These are phyloP conservation scores for Gila robusta DNA, from an alignment of 2,797 vertebrate genomes.

Conservation along the genomic window DNA sequence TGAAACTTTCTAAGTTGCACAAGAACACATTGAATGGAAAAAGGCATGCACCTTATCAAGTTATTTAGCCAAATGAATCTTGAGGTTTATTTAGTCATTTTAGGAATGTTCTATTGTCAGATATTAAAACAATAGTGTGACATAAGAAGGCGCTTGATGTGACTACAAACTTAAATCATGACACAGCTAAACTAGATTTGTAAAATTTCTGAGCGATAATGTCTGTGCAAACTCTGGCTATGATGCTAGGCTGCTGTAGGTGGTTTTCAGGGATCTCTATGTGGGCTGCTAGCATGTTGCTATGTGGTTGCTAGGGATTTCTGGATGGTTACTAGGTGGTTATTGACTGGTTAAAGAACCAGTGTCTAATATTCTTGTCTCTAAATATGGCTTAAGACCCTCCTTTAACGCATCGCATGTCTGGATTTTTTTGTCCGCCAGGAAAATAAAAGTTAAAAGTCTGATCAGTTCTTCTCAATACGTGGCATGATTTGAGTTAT, in stretches of 20 bases:
- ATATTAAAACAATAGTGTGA: not conserved
- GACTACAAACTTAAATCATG: not conserved
- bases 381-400: not conserved
- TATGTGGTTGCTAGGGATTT: not conserved
- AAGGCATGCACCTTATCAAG: not conserved
- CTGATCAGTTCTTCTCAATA: not conserved
- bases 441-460: not conserved
- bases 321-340: slow-evolving; percentile 1
- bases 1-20: not conserved
- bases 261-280: not conserved
- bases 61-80: not conserved
- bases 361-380: not conserved
- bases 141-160: not conserved
- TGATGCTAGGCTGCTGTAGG: not conserved
- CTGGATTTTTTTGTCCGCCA: not conserved
- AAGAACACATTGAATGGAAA: slow-evolving; percentile 16
- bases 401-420: not conserved
- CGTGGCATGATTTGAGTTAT: not conserved
- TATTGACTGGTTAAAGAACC: not conserved
- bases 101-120: not conserved
- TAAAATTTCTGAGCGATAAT: not conserved
- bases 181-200: not conserved
- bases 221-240: not conserved
- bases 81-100: not conserved
- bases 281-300: not conserved